Evolutionary conservation across 2,888 invertebrate genomes (phyloP), one percentile per base, ranked within the genome.

Genomic region (Tachystola acroxantha): DNA sequence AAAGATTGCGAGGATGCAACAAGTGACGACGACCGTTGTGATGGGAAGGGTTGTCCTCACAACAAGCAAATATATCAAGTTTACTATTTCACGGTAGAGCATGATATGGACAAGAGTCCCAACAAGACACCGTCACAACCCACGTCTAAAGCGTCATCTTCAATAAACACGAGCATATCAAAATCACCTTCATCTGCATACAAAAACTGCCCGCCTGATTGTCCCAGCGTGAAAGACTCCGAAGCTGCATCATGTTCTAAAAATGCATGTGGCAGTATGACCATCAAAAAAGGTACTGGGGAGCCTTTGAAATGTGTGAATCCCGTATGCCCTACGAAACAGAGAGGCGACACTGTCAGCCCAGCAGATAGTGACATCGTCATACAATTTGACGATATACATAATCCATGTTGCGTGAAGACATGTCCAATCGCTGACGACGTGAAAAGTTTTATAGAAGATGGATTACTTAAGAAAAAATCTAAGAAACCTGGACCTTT

Each of bases 31-130:
- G 59, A 52, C 37, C 29, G 43, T 6, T 84, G 82, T 45, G 63
- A 50, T 6, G 78, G 74, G 25, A 53, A 57, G 42, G 56, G 42
- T 3, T 84, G 82, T 37, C 80, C 81, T 2, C 69, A 53, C 43
- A 39, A 24, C 9, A 57, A 53, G 33, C 49, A 56, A 42, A 64
- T 77, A 1, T 84, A 78, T 42, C 48, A 75, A 31, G 76, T 86
- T 2, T 82, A 66, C 52, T 86, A 82, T 47, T 85, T 76, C 43
- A 84, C 80, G 9, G 80, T 86, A 1, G 72, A 79, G 58, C 60
- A 75, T 45, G 72, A 76, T 42, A 65, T 68, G 37, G 62, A 68
- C 10, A 64, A 56, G 30, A 34, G 43, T 7, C 49, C 22, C 10
- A 9, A 7, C 11, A 31, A 24, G 20, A n/a, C 47, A 4, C 34